A percentile compares a stretch with the other conserved stretches of the same genome.
Evolutionary conservation across 2,888 invertebrate species (phyloP).

Genomic region (Pterobdella sp.): DNA sequence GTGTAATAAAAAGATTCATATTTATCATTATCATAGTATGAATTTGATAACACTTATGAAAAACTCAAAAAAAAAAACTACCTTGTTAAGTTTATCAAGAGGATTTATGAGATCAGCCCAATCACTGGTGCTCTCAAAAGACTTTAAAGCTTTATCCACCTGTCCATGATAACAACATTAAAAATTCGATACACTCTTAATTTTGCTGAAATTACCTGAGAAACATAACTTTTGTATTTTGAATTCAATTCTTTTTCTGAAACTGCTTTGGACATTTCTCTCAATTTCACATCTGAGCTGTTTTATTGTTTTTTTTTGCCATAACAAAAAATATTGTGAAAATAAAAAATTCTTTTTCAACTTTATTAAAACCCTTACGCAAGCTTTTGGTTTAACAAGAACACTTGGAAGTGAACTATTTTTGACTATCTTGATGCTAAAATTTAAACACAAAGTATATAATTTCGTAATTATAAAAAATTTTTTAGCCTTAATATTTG

Average conservation of each 20-base stretch:
- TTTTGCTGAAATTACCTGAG: too few species aligned
- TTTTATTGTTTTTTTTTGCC: neutral
- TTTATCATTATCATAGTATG: too few species aligned
- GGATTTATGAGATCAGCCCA: slow-evolving; percentile 89
- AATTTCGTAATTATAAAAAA: neutral
- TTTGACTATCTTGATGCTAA: neutral
- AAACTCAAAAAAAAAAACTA: slow-evolving; percentile 51
- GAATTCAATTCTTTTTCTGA: slow-evolving; percentile 69
- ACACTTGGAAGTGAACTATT: neutral
- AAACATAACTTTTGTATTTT: slow-evolving; percentile 63
- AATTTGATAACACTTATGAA: too few species aligned
- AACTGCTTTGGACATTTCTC: slow-evolving; percentile 41
- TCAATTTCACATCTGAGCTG: neutral
- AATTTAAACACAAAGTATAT: neutral
- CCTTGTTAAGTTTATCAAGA: slow-evolving; percentile 79
- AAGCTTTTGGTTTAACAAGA: too few species aligned
- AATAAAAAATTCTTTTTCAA: too few species aligned
- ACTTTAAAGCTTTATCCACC: slow-evolving; percentile 77
- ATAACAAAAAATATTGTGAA: neutral
- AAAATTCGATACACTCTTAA: too few species aligned
- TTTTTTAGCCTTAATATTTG: too few species aligned
- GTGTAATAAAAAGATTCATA: too few species aligned
- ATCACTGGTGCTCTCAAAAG: slow-evolving; percentile 86
- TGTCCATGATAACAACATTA: too few species aligned
- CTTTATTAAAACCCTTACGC: too few species aligned